A percentile compares a stretch with the other conserved stretches of the same genome.
Conservation (phyloP, 2,797 vertebrate species). For the Spinus pinus region DNA sequence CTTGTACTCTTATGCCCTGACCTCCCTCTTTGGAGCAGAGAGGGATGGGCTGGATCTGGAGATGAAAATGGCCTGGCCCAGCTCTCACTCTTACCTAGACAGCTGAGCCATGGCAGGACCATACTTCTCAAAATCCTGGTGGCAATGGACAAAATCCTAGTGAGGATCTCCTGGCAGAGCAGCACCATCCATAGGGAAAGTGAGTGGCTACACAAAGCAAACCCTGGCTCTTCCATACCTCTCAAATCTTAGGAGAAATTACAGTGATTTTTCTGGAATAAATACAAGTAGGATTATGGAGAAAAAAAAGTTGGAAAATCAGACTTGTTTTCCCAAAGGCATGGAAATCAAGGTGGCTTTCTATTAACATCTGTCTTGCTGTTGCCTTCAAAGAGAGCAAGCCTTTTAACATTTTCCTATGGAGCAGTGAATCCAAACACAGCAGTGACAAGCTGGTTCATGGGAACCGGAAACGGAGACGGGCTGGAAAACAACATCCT, state of each 20-base stretch:
- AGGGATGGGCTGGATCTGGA: neutral
- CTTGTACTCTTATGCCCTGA: neutral
- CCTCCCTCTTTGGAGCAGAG: neutral
- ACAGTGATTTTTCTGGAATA: neutral
- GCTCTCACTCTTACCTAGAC: rapidly evolving
- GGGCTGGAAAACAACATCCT: slow-evolving; percentile 49
- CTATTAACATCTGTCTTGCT: neutral
- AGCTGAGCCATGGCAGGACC: neutral
- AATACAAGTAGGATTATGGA: neutral
- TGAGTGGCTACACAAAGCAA: neutral
- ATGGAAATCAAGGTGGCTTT: neutral
- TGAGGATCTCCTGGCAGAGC: neutral
- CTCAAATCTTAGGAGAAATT: neutral
- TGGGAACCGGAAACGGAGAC: slow-evolving; percentile 59
- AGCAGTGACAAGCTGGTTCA: slow-evolving; percentile 5
- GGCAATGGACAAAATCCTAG: neutral
- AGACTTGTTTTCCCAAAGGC: neutral
- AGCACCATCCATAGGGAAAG: neutral
- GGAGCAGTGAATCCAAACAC: neutral
- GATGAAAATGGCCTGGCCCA: rapidly evolving
- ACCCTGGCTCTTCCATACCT: neutral
- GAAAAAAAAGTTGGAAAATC: neutral
- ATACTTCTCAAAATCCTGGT: neutral
- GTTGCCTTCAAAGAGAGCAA: slow-evolving; percentile 7
- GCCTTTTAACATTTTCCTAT: slow-evolving; percentile 10